Evolutionary conservation across 2,113 vertebrate species (phyloP).

Genomic region (Scopus umbretta): DNA sequence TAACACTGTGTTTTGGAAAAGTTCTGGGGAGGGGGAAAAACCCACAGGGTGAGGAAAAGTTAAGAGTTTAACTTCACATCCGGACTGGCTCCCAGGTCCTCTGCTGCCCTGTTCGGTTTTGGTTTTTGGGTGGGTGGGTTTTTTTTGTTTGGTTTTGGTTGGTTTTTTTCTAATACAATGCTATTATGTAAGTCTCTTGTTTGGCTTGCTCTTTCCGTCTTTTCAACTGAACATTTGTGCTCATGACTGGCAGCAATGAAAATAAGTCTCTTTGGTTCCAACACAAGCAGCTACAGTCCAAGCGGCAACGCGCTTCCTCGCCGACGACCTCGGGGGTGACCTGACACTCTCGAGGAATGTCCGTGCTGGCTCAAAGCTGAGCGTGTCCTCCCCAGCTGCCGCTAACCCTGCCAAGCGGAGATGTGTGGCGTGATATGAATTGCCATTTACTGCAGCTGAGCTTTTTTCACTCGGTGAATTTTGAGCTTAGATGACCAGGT

Average conservation of each 20-base stretch:
- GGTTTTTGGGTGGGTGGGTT: background rate
- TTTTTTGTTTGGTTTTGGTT: background rate
- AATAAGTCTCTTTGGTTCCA: conserved; percentile 29
- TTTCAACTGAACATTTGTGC: background rate
- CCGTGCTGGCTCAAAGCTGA: background rate
- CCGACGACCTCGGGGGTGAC: conserved; percentile 34
- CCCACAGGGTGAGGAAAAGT: background rate
- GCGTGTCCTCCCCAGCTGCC: background rate
- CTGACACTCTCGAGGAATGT: conserved; percentile 43
- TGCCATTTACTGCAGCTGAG: background rate
- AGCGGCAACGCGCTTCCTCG: conserved; percentile 23
- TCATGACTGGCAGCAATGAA: conserved; percentile 27
- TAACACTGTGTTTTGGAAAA: background rate
- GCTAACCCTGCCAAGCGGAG: background rate
- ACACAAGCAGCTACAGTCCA: conserved; percentile 52
- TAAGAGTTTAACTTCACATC: background rate
- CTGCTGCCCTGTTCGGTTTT: background rate
- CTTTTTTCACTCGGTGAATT: background rate
- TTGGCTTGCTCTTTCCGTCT: conserved; percentile 15
- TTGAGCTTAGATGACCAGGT: background rate
- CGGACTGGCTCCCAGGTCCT: background rate
- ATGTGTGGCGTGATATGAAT: background rate
- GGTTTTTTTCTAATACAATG: background rate
- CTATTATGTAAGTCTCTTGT: conserved; percentile 17
- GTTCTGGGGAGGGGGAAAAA: background rate